Evolutionary conservation across 1,140 invertebrate species (phyloP).

Genomic region (Brachionus manjavacas): DNA sequence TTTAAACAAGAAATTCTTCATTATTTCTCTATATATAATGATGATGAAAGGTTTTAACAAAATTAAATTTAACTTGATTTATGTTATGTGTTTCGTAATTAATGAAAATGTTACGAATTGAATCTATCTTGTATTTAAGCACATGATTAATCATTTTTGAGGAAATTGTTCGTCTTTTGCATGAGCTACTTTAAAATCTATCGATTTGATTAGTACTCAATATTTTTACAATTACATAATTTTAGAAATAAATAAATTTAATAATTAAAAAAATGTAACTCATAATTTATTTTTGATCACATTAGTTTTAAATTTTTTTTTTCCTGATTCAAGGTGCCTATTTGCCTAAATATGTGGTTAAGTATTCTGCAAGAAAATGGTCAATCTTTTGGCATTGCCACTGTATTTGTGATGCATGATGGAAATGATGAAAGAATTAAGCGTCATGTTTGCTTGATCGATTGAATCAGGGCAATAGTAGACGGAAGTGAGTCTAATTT

Average conservation of each 20-base stretch:
- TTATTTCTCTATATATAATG: background rate
- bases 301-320: background rate
- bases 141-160: conserved; percentile 16
- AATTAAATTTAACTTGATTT: conserved; percentile 30
- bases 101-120: conserved; percentile 8
- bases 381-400: background rate
- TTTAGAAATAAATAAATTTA: background rate
- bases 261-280: background rate
- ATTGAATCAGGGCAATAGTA: background rate
- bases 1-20: conserved; percentile 31
- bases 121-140: background rate
- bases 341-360: background rate
- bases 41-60: conserved; percentile 23
- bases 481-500: background rate
- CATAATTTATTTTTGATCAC: background rate
- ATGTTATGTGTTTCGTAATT: conserved; percentile 11
- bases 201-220: background rate
- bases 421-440: background rate
- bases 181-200: background rate
- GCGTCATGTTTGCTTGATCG: background rate
- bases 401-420: background rate
- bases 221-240: background rate
- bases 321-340: too few relatives aligned
- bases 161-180: background rate
- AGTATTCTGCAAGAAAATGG: background rate